Conservation (phyloP, 2,888 invertebrate species). For the Allophyes oxyacanthae region DNA sequence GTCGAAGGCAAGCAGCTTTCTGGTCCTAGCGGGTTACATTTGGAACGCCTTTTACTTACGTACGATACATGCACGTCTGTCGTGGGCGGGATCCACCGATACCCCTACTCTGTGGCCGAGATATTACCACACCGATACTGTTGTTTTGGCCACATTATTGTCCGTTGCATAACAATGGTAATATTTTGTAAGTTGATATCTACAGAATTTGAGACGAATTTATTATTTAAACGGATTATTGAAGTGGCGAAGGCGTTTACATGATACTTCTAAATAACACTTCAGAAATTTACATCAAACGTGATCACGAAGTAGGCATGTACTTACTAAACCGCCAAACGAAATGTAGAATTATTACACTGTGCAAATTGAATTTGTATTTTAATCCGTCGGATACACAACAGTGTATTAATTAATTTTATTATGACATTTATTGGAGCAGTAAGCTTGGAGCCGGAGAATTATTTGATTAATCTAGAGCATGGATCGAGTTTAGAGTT, state of each 20-base stretch:
- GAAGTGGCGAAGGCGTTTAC: constrained; percentile 4
- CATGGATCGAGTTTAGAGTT: constrained; percentile 34
- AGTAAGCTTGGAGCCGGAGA: constrained; percentile 52
- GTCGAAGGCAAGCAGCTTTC: constrained; percentile 84
- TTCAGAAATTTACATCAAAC: constrained; percentile 15
- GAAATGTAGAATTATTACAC: constrained; percentile 30
- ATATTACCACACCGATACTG: constrained; percentile 49
- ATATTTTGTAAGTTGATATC: constrained; percentile 26
- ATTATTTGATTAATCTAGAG: constrained; percentile 61
- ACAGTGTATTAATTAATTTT: constrained; percentile 63
- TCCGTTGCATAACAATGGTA: constrained; percentile 31
- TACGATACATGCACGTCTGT: constrained; percentile 46
- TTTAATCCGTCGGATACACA: constrained; percentile 44
- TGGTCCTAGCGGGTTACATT: constrained; percentile 57
- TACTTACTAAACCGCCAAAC: constrained; percentile 22
- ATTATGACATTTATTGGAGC: constrained; percentile 65
- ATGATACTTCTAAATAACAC: background rate
- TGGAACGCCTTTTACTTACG: constrained; percentile 61
- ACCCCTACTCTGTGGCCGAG: constrained; percentile 54
- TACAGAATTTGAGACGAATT: constrained; percentile 6
- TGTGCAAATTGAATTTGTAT: constrained; percentile 43
- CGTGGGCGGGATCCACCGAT: constrained; percentile 69
- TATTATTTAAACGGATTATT: constrained; percentile 20
- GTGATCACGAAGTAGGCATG: background rate
- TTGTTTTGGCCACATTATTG: constrained; percentile 47